Base-by-base conservation (phyloP, 2,797 vertebrate genomes). In the Syndactyla subalaris region DNA sequence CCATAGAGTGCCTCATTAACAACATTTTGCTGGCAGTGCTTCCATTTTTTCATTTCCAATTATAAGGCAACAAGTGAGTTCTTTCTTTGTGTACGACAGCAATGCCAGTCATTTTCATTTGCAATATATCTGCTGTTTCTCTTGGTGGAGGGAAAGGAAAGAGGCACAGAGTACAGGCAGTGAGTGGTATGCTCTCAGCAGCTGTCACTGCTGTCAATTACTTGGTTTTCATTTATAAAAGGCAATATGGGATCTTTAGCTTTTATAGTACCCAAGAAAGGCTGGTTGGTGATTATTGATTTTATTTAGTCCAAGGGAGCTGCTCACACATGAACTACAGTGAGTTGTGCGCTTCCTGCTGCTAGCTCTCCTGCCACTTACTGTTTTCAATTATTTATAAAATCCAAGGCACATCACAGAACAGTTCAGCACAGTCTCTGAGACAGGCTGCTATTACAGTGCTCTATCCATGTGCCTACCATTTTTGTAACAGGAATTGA, bases 331-430 rank as follows among this genome's bases (percentile, higher is more conserved):
- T 66, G 93, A 91, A 94, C 87, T 93, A 66, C 72, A 85, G 79
- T 61, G 63, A 91, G 85, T 38, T 92, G 88, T 93, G 86, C 59
- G 84, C 70, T 93, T 95, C 91, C 90, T 74, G 86, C 95, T 93
- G 91, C 85, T 93, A 85, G 80, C 84, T 96, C 91, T 96, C 88
- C 83, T 96, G 89, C 80, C 89, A 96, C 83, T 94, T 94, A 91
- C 84, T 96, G 92, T 96, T 92, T 96, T 94, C 95, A 96, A 96
- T 96, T 96, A 97, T 97, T 96, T 97, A 94, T 92, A 93, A 94
- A 96, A 96, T 85, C 81, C 88, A 96, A 94, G 88, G 68, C 77
- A 93, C 92, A 96, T 93, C 93, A 95, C 32, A 88, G 74, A 92
- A 38, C n/a, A 67, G 73, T 74, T 95, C 92, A 96, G 66, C 82